phyloP scores from a whole-genome alignment of 2,888 invertebrate genomes.

The Aromia moschata region DNA sequence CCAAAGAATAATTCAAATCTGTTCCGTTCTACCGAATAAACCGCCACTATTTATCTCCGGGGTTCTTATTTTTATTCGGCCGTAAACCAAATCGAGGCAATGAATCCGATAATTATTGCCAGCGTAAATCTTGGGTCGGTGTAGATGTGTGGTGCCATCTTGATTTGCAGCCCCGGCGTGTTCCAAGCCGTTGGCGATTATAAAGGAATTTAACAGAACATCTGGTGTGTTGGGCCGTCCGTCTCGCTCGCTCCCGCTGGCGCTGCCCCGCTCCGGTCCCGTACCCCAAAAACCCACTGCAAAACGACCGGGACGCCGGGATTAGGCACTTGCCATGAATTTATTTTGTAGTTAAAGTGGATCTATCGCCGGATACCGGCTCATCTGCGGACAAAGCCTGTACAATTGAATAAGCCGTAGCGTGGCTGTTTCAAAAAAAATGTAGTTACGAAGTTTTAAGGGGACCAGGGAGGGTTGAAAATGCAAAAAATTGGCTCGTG shows the following conservation, averaged over 20 bases:
- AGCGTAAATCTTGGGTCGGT: conserved; percentile 46
- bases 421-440: no score
- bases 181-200: conserved; percentile 34
- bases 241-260: conserved; percentile 17
- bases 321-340: conserved; percentile 20
- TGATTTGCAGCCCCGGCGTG: conserved; percentile 48
- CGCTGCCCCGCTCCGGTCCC: conserved; percentile 8
- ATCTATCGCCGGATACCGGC: conserved; percentile 3
- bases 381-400: background rate
- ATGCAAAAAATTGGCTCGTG: no score
- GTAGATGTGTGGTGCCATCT: conserved; percentile 44
- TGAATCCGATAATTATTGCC: conserved; percentile 52
- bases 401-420: no score
- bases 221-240: conserved; percentile 27
- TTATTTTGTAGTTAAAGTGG: conserved; percentile 6
- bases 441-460: no score
- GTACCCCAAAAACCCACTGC: conserved; percentile 21
- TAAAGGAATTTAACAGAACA: conserved; percentile 33
- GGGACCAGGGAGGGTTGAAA: no score
- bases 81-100: conserved; percentile 46
- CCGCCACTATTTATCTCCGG: conserved; percentile 3
- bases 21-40: background rate
- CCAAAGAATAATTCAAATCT: background rate
- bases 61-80: conserved; percentile 25
- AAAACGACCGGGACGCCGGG: conserved; percentile 5